phyloP scores from a whole-genome alignment of 2,797 vertebrate species.

The Dendrocincla fuliginosa region DNA sequence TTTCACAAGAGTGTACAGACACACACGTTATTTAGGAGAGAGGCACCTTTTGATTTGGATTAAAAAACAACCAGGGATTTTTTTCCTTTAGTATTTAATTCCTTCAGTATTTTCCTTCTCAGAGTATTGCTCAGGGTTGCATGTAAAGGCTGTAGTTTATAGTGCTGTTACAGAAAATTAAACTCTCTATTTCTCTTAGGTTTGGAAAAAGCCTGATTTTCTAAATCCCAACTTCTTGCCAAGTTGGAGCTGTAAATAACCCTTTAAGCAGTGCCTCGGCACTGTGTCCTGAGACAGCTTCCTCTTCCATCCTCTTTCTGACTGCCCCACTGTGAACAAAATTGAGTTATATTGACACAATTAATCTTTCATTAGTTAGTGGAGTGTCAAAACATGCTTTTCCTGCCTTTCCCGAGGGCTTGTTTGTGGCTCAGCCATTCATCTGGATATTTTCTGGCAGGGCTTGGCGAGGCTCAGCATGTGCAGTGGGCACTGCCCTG shows the following conservation, averaged over 20 bases:
- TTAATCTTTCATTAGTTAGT: constrained; percentile 40
- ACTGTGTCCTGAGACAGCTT: background rate
- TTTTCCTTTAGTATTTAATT: background rate
- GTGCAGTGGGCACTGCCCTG: background rate
- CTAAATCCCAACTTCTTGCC: background rate
- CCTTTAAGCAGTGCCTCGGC: background rate
- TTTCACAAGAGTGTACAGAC: background rate
- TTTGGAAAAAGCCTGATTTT: background rate
- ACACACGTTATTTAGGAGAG: background rate
- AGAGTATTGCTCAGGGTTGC: background rate
- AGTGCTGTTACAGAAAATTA: background rate
- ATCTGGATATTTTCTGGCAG: background rate
- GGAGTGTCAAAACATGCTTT: constrained; percentile 16
- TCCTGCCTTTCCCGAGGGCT: background rate
- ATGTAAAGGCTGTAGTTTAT: background rate
- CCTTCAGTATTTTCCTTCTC: background rate
- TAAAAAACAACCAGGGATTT: background rate
- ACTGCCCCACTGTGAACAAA: constrained; percentile 24
- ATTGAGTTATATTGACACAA: constrained; percentile 10
- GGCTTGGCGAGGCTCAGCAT: background rate
- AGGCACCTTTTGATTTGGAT: background rate
- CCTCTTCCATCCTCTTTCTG: background rate
- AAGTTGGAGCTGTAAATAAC: background rate
- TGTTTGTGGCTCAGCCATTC: background rate
- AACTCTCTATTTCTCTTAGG: background rate